phyloP scores from a whole-genome alignment of 2,888 invertebrate species.

The Athripsodes cinereus region DNA sequence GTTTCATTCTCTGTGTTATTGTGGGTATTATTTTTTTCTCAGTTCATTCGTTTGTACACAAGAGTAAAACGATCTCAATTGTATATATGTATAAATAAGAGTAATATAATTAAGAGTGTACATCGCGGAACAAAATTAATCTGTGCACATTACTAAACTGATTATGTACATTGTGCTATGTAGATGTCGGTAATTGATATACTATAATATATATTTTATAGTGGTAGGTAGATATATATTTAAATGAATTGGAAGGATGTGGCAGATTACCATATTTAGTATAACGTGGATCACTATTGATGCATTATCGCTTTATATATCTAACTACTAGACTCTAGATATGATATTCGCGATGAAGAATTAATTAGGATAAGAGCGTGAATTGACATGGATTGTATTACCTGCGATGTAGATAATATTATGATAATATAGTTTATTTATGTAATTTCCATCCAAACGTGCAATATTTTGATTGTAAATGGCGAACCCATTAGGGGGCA shows the following conservation, averaged over 20 bases:
- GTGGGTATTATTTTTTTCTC: neutral
- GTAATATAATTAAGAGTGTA: neutral
- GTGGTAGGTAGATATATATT: neutral
- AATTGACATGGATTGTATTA: too few relatives aligned
- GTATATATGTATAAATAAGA: neutral
- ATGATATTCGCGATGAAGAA: too few relatives aligned
- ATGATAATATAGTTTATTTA: too few relatives aligned
- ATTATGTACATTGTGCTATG: neutral
- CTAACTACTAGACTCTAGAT: neutral
- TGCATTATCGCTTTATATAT: neutral
- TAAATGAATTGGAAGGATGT: constrained; percentile 17
- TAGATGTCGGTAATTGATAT: too few relatives aligned
- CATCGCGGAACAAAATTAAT: neutral
- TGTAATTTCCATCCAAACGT: too few relatives aligned
- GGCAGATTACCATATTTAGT: constrained; percentile 24
- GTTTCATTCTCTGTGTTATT: neutral
- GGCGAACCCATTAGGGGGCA: too few relatives aligned
- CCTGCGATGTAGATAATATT: too few relatives aligned
- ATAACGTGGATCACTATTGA: neutral
- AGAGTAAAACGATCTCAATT: neutral
- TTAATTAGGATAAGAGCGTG: too few relatives aligned
- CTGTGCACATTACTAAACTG: neutral
- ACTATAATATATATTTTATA: too few relatives aligned
- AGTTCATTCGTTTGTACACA: too few relatives aligned
- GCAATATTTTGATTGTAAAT: too few relatives aligned